A percentile compares a stretch with the other conserved stretches of the same genome.
phyloP scores from a whole-genome alignment of 2,113 vertebrate species.

The Melanerpes aurifrons region DNA sequence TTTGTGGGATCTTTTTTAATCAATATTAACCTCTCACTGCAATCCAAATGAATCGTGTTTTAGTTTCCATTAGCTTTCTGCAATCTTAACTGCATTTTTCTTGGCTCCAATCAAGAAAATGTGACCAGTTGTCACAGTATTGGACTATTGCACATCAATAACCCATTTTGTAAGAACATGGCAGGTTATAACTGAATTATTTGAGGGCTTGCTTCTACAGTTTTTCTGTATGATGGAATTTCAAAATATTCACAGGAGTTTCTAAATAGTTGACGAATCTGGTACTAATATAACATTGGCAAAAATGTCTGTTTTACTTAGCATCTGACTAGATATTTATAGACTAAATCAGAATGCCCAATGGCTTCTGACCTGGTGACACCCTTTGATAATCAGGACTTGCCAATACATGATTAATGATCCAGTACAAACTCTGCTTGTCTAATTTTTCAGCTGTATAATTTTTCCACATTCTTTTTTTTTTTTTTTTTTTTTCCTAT shows the following conservation, averaged over 20 bases:
- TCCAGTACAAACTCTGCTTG: conserved; percentile 14
- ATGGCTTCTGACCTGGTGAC: conserved; percentile 4
- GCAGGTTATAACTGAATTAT: neutral
- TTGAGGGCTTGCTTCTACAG: neutral
- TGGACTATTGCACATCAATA: neutral
- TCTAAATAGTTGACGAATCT: neutral
- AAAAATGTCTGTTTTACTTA: neutral
- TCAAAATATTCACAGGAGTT: neutral
- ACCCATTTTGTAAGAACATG: neutral
- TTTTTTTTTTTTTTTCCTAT: neutral
- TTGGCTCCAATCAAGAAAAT: neutral
- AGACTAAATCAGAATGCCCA: neutral
- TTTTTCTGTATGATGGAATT: neutral
- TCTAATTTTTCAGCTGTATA: conserved; percentile 16
- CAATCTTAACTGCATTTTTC: neutral
- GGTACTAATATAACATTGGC: neutral
- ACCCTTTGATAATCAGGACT: conserved; percentile 2
- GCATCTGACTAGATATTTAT: neutral
- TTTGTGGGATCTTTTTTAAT: neutral
- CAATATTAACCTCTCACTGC: neutral
- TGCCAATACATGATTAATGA: conserved; percentile 39
- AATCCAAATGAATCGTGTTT: neutral
- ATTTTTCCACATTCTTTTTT: neutral
- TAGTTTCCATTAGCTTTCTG: neutral
- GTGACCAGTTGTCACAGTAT: neutral